Percentiles rank a stretch among this genome's conserved stretches.
phyloP scores from a whole-genome alignment of 2,113 vertebrate species.

The Otus sunia region DNA sequence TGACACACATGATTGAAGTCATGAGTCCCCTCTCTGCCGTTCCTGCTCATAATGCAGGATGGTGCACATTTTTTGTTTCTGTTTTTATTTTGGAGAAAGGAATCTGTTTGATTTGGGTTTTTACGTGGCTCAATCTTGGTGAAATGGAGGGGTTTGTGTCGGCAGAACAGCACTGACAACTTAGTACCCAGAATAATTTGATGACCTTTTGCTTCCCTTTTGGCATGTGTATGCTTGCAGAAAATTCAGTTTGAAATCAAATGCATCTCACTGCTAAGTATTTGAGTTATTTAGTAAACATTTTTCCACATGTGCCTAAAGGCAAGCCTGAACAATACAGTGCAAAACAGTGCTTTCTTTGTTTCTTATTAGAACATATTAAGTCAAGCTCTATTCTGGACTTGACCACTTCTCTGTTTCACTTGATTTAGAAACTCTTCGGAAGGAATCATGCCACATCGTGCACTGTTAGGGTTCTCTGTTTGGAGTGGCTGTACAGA shows the following conservation, averaged over 20 bases:
- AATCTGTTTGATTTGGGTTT: not conserved
- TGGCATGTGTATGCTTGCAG: not conserved
- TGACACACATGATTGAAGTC: accelerated
- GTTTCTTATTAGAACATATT: constrained; percentile 20
- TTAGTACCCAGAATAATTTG: not conserved
- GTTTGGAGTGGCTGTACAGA: not conserved
- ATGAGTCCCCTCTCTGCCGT: not conserved
- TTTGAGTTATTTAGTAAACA: constrained; percentile 66
- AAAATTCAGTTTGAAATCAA: constrained; percentile 3
- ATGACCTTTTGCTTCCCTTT: constrained; percentile 8
- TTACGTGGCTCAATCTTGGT: not conserved
- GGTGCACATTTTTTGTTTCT: not conserved
- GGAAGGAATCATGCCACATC: not conserved
- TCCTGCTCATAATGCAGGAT: not conserved
- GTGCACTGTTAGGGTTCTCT: not conserved
- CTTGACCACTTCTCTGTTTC: not conserved
- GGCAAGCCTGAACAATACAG: constrained; percentile 48
- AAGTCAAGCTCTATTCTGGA: not conserved
- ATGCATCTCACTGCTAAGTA: constrained; percentile 7
- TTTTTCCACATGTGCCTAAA: constrained; percentile 30
- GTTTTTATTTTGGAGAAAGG: not conserved
- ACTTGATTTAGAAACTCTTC: not conserved
- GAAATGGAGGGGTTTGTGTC: not conserved
- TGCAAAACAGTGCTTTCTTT: constrained; percentile 35
- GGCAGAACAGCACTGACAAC: not conserved